phyloP scores from a whole-genome alignment of 2,113 vertebrate species.

The Sterrhoptilus dennistouni region DNA sequence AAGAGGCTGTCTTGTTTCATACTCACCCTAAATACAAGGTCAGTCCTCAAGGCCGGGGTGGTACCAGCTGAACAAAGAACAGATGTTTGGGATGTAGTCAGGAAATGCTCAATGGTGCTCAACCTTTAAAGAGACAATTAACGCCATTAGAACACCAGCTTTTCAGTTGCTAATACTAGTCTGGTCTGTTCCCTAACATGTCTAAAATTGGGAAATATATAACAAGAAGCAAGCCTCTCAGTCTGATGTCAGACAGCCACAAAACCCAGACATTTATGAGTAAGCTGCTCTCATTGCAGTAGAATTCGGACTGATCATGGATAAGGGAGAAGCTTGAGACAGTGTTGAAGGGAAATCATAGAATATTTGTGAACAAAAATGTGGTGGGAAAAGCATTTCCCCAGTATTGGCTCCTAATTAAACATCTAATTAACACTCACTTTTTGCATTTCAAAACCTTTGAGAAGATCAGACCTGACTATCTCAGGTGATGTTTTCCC shows the following conservation, averaged over 20 bases:
- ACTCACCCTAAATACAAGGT: neutral
- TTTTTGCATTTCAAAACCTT: neutral
- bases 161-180: neutral
- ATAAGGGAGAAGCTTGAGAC: neutral
- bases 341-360: neutral
- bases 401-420: neutral
- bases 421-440: neutral
- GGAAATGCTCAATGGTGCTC: neutral
- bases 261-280: neutral
- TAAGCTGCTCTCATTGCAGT: neutral
- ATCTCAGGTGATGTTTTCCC: neutral
- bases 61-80: neutral
- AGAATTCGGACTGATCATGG: neutral
- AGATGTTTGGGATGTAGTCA: neutral
- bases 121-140: neutral
- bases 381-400: neutral
- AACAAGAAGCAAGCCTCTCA: neutral
- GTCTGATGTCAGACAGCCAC: neutral
- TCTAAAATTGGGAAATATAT: neutral
- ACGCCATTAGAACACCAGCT: neutral
- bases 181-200: neutral
- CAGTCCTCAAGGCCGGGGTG: neutral
- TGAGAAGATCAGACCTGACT: neutral
- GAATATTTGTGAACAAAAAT: neutral
- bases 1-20: neutral